Conservation (phyloP, 2,888 invertebrate genomes). For the Ophioninae sp. region DNA sequence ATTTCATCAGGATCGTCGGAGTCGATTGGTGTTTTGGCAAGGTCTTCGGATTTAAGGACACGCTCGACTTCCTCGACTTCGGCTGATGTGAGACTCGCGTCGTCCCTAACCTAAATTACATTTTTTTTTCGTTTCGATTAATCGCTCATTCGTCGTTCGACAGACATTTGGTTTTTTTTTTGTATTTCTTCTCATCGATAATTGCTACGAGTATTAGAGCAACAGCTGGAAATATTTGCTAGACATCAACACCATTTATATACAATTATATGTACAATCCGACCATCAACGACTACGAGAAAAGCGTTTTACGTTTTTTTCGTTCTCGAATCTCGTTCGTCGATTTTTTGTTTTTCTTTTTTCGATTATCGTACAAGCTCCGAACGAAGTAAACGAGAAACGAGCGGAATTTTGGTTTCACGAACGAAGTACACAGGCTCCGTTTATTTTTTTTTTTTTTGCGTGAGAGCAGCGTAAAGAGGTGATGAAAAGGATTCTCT, state of each 20-base stretch:
- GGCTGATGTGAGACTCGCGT: slow-evolving; percentile 69
- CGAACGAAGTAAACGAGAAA: background rate
- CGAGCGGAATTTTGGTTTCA: background rate
- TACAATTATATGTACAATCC: background rate
- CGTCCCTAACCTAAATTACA: slow-evolving; percentile 69
- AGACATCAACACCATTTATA: slow-evolving; percentile 8
- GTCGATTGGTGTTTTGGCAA: slow-evolving; percentile 62
- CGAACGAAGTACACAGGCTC: background rate
- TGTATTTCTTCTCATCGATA: background rate
- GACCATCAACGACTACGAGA: slow-evolving; percentile 19
- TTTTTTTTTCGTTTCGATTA: background rate
- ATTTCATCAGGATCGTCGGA: background rate
- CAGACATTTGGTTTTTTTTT: background rate
- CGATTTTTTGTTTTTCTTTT: background rate
- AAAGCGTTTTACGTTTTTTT: slow-evolving; percentile 25
- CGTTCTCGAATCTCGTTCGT: background rate
- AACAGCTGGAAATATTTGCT: slow-evolving; percentile 20
- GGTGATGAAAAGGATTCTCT: background rate
- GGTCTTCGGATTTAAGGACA: slow-evolving; percentile 67
- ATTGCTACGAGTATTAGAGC: slow-evolving; percentile 11
- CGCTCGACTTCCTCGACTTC: slow-evolving; percentile 72
- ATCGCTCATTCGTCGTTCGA: background rate
- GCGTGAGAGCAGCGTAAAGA: background rate
- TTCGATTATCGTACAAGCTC: background rate
- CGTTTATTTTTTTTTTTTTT: background rate